phyloP scores from a whole-genome alignment of 2,888 invertebrate genomes.

The Bombyx huttoni region DNA sequence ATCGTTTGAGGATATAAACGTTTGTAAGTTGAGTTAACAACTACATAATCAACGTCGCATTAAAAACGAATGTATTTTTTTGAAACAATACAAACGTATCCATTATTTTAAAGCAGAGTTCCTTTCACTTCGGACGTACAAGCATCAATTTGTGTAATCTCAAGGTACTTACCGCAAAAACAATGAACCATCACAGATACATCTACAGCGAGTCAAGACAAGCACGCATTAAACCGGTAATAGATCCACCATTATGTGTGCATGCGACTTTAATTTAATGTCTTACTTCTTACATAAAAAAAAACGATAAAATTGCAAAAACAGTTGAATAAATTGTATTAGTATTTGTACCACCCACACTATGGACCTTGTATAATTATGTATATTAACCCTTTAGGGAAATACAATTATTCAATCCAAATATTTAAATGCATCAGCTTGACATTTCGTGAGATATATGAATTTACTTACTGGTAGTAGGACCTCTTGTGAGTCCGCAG shows the following conservation, averaged over 20 bases:
- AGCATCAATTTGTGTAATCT: conserved; percentile 51
- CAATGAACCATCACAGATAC: conserved; percentile 46
- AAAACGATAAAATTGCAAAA: not conserved
- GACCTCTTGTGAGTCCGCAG: too few species aligned
- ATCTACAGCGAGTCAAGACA: conserved; percentile 5
- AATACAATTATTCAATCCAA: too few species aligned
- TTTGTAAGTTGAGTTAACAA: not conserved
- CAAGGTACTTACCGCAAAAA: conserved; percentile 47
- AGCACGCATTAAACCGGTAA: not conserved
- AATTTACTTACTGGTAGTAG: too few species aligned
- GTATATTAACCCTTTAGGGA: too few species aligned
- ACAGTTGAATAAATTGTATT: too few species aligned
- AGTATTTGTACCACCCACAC: too few species aligned
- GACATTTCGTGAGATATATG: too few species aligned
- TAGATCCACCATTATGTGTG: not conserved
- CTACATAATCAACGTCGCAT: not conserved
- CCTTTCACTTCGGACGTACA: conserved; percentile 51
- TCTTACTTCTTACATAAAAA: not conserved
- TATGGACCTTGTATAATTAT: too few species aligned
- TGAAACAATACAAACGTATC: conserved; percentile 34
- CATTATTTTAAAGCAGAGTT: conserved; percentile 40
- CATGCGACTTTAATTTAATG: not conserved
- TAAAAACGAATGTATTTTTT: conserved; percentile 28
- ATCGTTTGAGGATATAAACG: not conserved
- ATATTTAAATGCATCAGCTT: too few species aligned